Evolutionary conservation across 2,888 invertebrate species (phyloP).

Genomic region (Bombylius major): DNA sequence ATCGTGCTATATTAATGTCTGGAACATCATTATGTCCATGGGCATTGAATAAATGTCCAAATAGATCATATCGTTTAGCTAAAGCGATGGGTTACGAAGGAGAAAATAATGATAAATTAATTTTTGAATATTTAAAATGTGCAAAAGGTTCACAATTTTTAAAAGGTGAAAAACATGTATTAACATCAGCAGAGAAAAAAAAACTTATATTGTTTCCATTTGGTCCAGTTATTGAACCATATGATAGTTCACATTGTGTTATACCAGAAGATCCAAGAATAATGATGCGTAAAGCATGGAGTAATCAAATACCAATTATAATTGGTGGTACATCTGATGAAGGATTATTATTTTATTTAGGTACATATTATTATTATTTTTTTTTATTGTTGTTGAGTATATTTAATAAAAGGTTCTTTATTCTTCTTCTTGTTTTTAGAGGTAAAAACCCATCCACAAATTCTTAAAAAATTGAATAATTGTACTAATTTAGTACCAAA

Average conservation of each 20-base stretch:
- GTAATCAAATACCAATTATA: slow-evolving; percentile 29
- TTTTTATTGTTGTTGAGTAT: background rate
- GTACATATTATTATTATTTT: slow-evolving; percentile 14
- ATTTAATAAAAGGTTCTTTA: background rate
- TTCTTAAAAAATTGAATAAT: slow-evolving; percentile 24
- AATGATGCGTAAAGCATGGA: slow-evolving; percentile 27
- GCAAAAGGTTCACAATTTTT: slow-evolving; percentile 27
- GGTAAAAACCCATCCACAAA: slow-evolving; percentile 20
- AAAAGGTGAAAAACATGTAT: slow-evolving; percentile 20
- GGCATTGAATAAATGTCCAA: slow-evolving; percentile 25
- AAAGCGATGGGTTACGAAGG: slow-evolving; percentile 30
- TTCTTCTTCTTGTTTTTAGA: background rate
- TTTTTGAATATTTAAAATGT: slow-evolving; percentile 30
- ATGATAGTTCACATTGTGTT: slow-evolving; percentile 26
- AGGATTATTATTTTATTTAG: slow-evolving; percentile 30
- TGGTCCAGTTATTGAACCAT: slow-evolving; percentile 33
- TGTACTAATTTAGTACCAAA: slow-evolving; percentile 30
- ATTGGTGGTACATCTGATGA: slow-evolving; percentile 32
- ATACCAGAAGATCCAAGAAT: slow-evolving; percentile 21
- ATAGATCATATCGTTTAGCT: slow-evolving; percentile 29
- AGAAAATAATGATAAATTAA: slow-evolving; percentile 26
- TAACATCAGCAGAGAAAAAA: slow-evolving; percentile 27
- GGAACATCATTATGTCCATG: slow-evolving; percentile 29
- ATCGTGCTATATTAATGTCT: slow-evolving; percentile 32
- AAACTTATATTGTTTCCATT: slow-evolving; percentile 26